Evolutionary conservation across 2,797 vertebrate genomes (phyloP).

Genomic region (Coregonus sp.): DNA sequence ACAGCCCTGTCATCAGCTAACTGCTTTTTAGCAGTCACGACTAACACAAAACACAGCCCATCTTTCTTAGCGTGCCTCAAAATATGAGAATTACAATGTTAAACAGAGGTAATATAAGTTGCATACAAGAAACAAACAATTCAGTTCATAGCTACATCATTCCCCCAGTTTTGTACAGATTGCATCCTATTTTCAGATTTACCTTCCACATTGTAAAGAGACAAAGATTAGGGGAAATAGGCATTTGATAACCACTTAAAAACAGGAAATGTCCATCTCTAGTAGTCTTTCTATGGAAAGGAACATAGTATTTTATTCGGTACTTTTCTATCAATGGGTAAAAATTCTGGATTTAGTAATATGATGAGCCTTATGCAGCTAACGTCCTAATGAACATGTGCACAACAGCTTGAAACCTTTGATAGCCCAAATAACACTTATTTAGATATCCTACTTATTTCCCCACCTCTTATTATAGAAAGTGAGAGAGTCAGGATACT

Average conservation of each 20-base stretch:
- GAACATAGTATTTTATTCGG: not conserved
- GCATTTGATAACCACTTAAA: not conserved
- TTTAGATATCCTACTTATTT: too few relatives aligned
- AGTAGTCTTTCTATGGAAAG: not conserved
- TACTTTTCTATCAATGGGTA: not conserved
- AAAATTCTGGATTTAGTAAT: too few relatives aligned
- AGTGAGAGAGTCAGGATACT: too few relatives aligned
- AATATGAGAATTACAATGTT: not conserved
- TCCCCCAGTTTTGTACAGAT: not conserved
- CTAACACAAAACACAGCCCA: slow-evolving; percentile 82
- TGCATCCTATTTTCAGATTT: not conserved
- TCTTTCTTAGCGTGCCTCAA: slow-evolving; percentile 53
- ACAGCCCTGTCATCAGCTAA: slow-evolving; percentile 87
- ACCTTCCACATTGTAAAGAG: not conserved
- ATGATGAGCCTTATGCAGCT: too few relatives aligned
- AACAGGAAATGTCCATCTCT: not conserved
- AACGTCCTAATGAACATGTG: too few relatives aligned
- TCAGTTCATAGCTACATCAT: not conserved
- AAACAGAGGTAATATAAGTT: not conserved
- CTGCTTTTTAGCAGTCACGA: slow-evolving; percentile 90
- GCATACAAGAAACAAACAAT: not conserved
- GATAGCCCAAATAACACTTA: too few relatives aligned
- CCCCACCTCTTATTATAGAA: too few relatives aligned
- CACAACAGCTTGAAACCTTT: too few relatives aligned
- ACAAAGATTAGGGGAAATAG: too few relatives aligned